Base-by-base conservation (phyloP, 2,113 vertebrate genomes). In the Hippotragus niger region DNA sequence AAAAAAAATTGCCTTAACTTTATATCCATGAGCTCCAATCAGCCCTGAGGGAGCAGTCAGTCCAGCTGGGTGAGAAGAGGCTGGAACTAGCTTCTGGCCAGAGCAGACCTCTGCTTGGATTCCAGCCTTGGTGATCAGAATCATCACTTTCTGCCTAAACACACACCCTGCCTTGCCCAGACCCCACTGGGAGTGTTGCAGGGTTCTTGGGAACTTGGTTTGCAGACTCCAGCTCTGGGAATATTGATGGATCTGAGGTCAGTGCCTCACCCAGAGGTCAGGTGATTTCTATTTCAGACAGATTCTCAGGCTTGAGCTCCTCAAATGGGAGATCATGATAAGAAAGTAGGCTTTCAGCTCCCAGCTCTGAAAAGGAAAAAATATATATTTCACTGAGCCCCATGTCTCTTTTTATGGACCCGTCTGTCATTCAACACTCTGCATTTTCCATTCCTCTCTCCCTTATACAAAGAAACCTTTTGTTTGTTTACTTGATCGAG, bases 401-500 rank as follows among this genome's bases (percentile, higher is more conserved):
- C 36, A n/a, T 45, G 43, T 83, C n/a, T 64, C 9, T 82, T 53
- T 88, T 40, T 67, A 50, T 62, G 21, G 83, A 12, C 47, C 14
- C 7, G 29, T 91, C 87, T 31, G 16, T 64, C 86, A 45, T 43
- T 85, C 23, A 74, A 17, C n/a, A 40, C 57, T 81, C 36, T 87
- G 31, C 31, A 19, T 80, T 86, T 84, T 60, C 43, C 16, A 55
- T 52, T 57, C 52, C 15, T 78, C 21, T 76, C 16, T 96, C 58
- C 43, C 55, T 94, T 95, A 57, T 87, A 80, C 62, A 95, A 95
- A 96, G 45, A 89, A 91, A 40, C 17, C 29, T 60, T 87, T 84
- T 62, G 31, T 93, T 93, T 86, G 52, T 96, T 91, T 89, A 62
- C 78, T 93, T 76, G 84, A 92, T 88, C 57, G 67, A 81, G 71